Evolutionary conservation across 1,140 invertebrate species (phyloP).

Genomic region (Polyergus mexicanus): DNA sequence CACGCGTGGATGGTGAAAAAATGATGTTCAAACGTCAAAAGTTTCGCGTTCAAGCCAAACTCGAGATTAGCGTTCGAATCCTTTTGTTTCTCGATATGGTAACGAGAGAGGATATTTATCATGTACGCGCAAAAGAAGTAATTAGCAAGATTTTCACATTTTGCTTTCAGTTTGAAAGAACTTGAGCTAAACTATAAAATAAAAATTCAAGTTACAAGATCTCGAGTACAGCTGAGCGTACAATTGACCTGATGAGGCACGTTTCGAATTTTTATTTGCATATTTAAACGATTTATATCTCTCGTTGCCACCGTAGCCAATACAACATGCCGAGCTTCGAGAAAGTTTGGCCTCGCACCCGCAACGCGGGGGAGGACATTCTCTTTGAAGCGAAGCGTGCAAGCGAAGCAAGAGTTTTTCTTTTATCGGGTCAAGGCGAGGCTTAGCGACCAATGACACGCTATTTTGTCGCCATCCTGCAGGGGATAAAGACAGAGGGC

Average conservation of each 20-base stretch:
- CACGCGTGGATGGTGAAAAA: background rate
- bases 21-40: background rate
- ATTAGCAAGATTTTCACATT: background rate
- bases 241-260: background rate
- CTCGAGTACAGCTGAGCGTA: background rate
- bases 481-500: conserved; percentile 81
- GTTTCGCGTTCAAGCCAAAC: background rate
- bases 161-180: background rate
- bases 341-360: conserved; percentile 31
- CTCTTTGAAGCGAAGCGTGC: background rate
- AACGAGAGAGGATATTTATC: conserved; percentile 17
- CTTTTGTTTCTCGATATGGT: conserved; percentile 7
- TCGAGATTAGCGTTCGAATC: background rate
- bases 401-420: background rate
- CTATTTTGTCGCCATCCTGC: conserved; percentile 81
- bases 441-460: conserved; percentile 76
- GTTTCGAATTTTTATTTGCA: no score
- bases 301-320: conserved; percentile 27
- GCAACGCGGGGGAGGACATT: background rate
- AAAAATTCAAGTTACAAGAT: background rate
- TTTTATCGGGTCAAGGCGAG: conserved; percentile 62
- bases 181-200: background rate
- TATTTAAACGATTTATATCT: background rate
- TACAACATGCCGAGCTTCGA: conserved; percentile 25
- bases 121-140: background rate